phyloP scores from a whole-genome alignment of 1,140 invertebrate species.

The Drosophila mauritiana region DNA sequence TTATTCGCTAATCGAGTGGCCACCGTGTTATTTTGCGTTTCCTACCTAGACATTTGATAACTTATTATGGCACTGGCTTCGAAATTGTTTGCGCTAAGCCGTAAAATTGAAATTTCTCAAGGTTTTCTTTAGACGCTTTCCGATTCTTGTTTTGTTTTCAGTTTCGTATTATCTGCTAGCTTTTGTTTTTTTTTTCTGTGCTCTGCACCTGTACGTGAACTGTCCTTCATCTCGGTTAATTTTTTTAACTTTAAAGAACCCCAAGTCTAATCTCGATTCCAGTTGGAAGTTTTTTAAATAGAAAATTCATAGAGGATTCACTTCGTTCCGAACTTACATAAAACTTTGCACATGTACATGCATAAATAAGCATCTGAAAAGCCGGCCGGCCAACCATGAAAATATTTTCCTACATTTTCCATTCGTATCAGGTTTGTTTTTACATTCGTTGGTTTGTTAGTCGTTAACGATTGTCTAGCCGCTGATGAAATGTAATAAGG shows the following conservation, averaged over 20 bases:
- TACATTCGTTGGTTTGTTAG: neutral
- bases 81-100: constrained; percentile 19
- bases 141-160: constrained; percentile 66
- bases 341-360: neutral
- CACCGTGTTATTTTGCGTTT: constrained; percentile 32
- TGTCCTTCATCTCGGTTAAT: constrained; percentile 12
- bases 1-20: constrained; percentile 36
- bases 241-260: neutral
- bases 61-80: constrained; percentile 50
- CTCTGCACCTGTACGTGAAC: constrained; percentile 1
- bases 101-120: constrained; percentile 41
- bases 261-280: neutral
- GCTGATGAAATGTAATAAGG: constrained; percentile 17
- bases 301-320: no score
- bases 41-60: constrained; percentile 53
- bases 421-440: neutral
- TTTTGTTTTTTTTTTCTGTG: constrained; percentile 19
- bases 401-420: neutral
- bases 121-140: constrained; percentile 42
- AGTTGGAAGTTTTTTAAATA: neutral
- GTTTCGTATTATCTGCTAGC: constrained; percentile 22
- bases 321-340: no score
- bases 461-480: neutral
- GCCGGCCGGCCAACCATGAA: constrained; percentile 6
- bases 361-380: neutral